Conservation (phyloP, 2,113 vertebrate species). For the Dascyllus trimaculatus region DNA sequence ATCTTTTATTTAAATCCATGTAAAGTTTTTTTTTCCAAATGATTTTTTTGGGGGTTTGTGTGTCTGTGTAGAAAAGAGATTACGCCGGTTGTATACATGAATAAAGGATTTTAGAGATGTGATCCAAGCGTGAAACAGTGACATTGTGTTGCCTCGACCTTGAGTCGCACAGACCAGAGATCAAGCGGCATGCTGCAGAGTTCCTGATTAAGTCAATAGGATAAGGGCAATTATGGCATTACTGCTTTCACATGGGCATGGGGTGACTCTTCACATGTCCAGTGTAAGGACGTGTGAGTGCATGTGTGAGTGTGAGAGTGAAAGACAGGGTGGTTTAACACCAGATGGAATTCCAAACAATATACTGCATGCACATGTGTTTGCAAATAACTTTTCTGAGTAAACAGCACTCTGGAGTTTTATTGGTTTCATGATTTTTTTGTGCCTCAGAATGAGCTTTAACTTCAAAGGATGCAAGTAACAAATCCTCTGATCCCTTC, state of each 20-base stretch:
- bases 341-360: constrained; percentile 9
- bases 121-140: constrained; percentile 26
- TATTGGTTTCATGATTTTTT: constrained; percentile 24
- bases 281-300: constrained; percentile 5
- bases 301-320: not conserved
- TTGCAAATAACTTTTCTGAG: not conserved
- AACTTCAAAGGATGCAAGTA: constrained; percentile 4
- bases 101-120: constrained; percentile 76
- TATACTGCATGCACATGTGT: not conserved
- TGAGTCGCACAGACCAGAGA: constrained; percentile 47
- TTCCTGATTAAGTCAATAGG: constrained; percentile 78
- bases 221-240: constrained; percentile 81
- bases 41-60: constrained; percentile 44
- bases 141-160: constrained; percentile 54
- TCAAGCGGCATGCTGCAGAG: constrained; percentile 55
- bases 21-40: constrained; percentile 64
- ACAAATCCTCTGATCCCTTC: constrained; percentile 16
- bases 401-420: not conserved
- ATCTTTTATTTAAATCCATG: constrained; percentile 64
- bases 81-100: constrained; percentile 50
- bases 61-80: constrained; percentile 63
- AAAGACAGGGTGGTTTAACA: too few relatives aligned
- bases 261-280: constrained; percentile 72
- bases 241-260: constrained; percentile 78
- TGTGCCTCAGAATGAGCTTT: constrained; percentile 19